phyloP scores from a whole-genome alignment of 2,888 invertebrate genomes.

The Epirrhoe tristata region DNA sequence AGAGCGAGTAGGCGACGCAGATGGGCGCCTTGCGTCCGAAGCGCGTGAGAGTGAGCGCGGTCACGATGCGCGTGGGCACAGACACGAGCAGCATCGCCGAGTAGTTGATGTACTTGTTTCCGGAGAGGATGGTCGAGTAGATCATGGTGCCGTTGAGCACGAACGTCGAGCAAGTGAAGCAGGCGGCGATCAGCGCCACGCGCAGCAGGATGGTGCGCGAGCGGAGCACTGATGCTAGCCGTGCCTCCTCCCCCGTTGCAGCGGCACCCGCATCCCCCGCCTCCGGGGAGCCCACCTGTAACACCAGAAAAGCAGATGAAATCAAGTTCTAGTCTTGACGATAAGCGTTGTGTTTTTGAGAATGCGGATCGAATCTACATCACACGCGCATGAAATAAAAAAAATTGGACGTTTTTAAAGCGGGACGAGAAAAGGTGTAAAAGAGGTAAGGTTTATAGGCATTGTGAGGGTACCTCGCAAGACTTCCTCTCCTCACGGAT shows the following conservation, averaged over 20 bases:
- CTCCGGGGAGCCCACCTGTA: conserved; percentile 48
- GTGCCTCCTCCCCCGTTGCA: conserved; percentile 42
- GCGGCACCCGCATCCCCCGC: no score
- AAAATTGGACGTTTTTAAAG: no score
- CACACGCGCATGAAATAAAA: no score
- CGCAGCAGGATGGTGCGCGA: conserved; percentile 68
- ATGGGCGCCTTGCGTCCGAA: conserved; percentile 84
- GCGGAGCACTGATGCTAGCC: conserved; percentile 61
- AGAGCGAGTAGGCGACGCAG: conserved; percentile 73
- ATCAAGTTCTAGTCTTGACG: no score
- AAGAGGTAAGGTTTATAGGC: no score
- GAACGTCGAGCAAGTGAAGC: conserved; percentile 91
- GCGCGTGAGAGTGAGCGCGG: conserved; percentile 85
- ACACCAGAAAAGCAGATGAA: neutral
- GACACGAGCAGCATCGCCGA: conserved; percentile 87
- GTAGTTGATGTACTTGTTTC: conserved; percentile 91
- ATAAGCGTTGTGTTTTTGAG: no score
- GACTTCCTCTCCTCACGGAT: conserved; percentile 66
- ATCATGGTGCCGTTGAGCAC: conserved; percentile 92
- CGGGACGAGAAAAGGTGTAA: no score
- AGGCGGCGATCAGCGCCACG: conserved; percentile 74
- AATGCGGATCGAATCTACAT: no score
- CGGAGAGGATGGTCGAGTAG: conserved; percentile 90
- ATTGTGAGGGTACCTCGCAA: conserved; percentile 53
- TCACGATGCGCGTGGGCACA: conserved; percentile 85